Evolutionary conservation across 2,888 invertebrate genomes (phyloP).

Genomic region (Eristalinus sepulchralis): DNA sequence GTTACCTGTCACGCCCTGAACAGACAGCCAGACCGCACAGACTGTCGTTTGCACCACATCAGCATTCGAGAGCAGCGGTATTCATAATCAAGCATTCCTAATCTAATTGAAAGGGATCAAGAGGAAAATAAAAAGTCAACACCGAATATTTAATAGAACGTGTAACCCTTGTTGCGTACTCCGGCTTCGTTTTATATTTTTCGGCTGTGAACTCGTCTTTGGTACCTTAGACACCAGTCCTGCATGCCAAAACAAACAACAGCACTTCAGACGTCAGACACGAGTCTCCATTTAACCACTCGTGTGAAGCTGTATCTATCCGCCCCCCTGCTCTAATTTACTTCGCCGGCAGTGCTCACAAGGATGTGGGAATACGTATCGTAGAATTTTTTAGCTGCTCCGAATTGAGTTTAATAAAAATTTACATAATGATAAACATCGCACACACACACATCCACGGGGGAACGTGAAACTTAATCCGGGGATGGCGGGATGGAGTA

Average conservation of each 20-base stretch:
- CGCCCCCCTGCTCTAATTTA: background rate
- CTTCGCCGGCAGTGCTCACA: background rate
- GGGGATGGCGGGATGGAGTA: background rate
- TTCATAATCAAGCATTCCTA: background rate
- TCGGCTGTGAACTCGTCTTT: background rate
- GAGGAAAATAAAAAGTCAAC: background rate
- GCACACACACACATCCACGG: background rate
- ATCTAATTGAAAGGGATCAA: background rate
- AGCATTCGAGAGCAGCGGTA: background rate
- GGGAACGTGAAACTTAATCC: background rate
- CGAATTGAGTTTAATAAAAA: constrained; percentile 28
- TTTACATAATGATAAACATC: constrained; percentile 25
- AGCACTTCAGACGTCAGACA: background rate
- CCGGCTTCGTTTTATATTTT: background rate
- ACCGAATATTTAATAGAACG: background rate
- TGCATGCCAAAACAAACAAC: background rate
- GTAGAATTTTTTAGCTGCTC: background rate
- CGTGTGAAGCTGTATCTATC: background rate
- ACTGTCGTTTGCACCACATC: background rate
- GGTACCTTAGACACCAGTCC: background rate
- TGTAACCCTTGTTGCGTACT: background rate
- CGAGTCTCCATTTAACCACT: background rate
- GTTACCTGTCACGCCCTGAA: background rate
- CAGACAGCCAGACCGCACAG: background rate
- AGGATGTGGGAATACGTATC: background rate